Conservation (phyloP, 2,113 vertebrate species). For the Salvelinus alpinus region DNA sequence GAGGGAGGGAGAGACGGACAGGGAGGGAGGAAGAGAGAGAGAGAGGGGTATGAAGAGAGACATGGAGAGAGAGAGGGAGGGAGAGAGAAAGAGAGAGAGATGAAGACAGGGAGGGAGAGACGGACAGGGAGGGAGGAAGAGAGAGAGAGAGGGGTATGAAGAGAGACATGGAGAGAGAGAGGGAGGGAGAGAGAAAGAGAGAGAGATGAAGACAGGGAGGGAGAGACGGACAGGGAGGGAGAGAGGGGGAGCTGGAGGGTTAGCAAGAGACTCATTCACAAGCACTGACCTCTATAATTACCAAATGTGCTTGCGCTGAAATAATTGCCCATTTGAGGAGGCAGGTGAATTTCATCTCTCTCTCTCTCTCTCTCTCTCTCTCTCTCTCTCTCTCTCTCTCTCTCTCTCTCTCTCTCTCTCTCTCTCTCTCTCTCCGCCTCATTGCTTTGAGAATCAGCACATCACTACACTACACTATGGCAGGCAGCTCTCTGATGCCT, state of each 20-base stretch:
- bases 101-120: not conserved
- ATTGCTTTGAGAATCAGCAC: not conserved
- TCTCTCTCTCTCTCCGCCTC: not conserved
- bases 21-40: not conserved
- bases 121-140: not conserved
- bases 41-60: slow-evolving; percentile 3
- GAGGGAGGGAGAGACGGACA: not conserved
- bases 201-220: not conserved
- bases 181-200: not conserved
- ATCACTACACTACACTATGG: too few species aligned
- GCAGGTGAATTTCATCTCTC: slow-evolving; percentile 44
- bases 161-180: slow-evolving; percentile 15
- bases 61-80: slow-evolving; percentile 1
- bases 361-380: slow-evolving; percentile 20
- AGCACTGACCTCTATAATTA: slow-evolving; percentile 49
- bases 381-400: slow-evolving; percentile 13
- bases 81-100: not conserved
- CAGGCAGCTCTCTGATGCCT: not conserved
- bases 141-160: not conserved
- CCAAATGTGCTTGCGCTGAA: slow-evolving; percentile 50
- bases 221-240: not conserved
- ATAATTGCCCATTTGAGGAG: slow-evolving; percentile 60
- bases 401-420: slow-evolving; percentile 7
- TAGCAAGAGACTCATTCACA: slow-evolving; percentile 30
- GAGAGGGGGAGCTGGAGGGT: not conserved